Base-by-base conservation (phyloP, 1,140 invertebrate genomes). In the Trichonephila inaurata region DNA sequence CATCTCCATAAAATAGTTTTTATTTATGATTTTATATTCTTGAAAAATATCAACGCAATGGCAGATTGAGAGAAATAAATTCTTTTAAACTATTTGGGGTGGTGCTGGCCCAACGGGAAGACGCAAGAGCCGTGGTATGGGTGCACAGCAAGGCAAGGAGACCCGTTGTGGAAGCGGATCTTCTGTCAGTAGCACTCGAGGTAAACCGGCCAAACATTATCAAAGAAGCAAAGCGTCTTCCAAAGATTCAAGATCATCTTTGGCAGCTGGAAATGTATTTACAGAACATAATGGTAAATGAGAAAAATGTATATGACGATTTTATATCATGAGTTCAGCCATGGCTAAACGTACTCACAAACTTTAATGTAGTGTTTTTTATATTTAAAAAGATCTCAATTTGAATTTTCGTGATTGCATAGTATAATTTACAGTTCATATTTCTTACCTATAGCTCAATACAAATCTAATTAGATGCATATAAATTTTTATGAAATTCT, bases 121-220 rank as follows among this genome's bases (percentile, higher is more conserved):
- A 58, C 44, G 62, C 24, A 24, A 62, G 44, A 60, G 85, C 85
- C 72, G 33, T 90, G 88, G 58, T 95, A 98, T 98, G 98, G 98
- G 98, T 96, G 98, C 98, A 95, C 98, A 98, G 96, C 98, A 98
- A 96, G 98, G 97, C 95, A 98, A 98, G 96, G 98, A 98, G 94
- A 95, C 93, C 91, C 89, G 96, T 96, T 95, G 96, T 97, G 95
- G 96, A 96, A 95, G 97, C 97, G 95, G 96, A 96, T 95, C 95
- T 96, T 92, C 81, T 77, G 94, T 92, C 66, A 94, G 92, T 77
- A 94, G 94, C 64, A 92, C 85, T 86, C 94, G 91, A 33, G 94
- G 91, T 28, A 95, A 94, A 94, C 97, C 95, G 97, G 97, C 94
- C 96, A 97, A 96, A 94, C 91, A 90, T 96, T 97, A 66, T 96